Evolutionary conservation across 2,797 vertebrate species (phyloP), one percentile per base, ranked within the genome.

Genomic region (Eleutherodactylus coqui): DNA sequence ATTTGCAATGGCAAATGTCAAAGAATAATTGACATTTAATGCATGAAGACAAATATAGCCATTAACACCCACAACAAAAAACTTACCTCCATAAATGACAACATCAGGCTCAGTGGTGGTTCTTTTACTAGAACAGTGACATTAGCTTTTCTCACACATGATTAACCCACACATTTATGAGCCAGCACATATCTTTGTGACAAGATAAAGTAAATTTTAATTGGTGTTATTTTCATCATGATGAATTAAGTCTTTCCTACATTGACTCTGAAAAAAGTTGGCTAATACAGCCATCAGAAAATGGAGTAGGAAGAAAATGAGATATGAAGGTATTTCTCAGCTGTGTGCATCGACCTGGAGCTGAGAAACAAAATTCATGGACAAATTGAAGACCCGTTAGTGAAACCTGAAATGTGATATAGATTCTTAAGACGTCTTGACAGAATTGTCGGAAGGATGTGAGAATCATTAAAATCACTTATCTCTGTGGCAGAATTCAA

Each of bases 131-230:
- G 0, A 86, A 86, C 79, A 83, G 49, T 87, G 75, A 76, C 81
- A 89, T 88, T 90, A 84, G 64, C 88, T 87, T 1, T 87, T 64
- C 67, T 90, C 89, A 90, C 85, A 91, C 90, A 92, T 90, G 91
- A 82, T 91, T 91, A 93, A 91, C 90, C 90, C 88, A 85, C 90
- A 85, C 86, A 89, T 89, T 90, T 88, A 90, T 82, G 88, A 90
- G 88, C 89, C 89, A 89, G 86, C 90, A 83, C 80, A 49, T 84
- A 80, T 88, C 88, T 93, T 86, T 88, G 90, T 91, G 89, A 91
- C 89, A 91, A 92, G 91, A 91, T 85, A 91, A 90, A 92, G 90
- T 91, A 89, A 91, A 90, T 86, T 92, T 93, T 94, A 93, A 92
- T 93, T 91, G 92, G 91, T 90, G 84, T 92, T 92, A 92, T 91